Evolutionary conservation across 2,797 vertebrate species (phyloP).

Genomic region (Glossophaga mutica): DNA sequence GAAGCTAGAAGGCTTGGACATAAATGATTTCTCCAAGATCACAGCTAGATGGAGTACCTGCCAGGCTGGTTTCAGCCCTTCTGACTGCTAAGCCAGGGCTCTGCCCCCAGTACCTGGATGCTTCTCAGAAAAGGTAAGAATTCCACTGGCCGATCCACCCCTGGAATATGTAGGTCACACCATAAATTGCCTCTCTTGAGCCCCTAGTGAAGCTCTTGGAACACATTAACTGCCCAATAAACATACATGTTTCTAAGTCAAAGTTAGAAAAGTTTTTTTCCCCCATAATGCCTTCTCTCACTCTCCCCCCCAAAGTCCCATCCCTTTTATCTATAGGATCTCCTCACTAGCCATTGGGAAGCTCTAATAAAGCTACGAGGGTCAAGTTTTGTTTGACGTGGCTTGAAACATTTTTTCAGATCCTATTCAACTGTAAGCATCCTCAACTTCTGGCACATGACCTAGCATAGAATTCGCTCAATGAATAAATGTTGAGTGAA

Average conservation of each 20-base stretch:
- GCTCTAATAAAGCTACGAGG: background rate
- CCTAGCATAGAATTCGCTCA: background rate
- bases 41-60: background rate
- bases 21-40: background rate
- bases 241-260: background rate
- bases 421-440: background rate
- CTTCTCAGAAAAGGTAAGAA: background rate
- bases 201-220: background rate
- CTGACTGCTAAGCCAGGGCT: background rate
- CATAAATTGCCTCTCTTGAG: background rate
- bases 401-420: background rate
- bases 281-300: background rate
- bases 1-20: background rate
- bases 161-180: background rate
- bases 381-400: background rate
- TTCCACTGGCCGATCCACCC: background rate
- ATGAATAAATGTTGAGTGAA: background rate
- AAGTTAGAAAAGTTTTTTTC: background rate
- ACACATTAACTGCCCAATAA: background rate
- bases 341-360: background rate
- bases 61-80: background rate
- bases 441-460: background rate
- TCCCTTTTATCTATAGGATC: background rate
- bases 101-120: fast-evolving
- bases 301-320: background rate